Evolutionary conservation across 2,797 vertebrate species (phyloP), one percentile per base, ranked within the genome.

Genomic region (Notolepis coatsorum): DNA sequence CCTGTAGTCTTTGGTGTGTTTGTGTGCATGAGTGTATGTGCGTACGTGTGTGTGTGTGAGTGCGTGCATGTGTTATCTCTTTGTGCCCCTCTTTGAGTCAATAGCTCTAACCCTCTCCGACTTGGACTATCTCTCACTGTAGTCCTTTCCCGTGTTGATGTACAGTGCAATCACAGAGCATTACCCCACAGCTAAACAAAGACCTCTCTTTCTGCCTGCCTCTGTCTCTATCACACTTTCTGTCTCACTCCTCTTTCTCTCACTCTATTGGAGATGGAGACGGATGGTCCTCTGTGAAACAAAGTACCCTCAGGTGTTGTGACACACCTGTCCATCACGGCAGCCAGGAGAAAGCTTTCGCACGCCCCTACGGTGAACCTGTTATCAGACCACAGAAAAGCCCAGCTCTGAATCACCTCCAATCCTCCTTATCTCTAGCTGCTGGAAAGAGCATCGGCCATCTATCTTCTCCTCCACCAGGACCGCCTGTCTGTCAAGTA

Each of bases 241-340:
- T n/a, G n/a, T n/a, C n/a, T n/a, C n/a, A n/a, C n/a, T n/a, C n/a
- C n/a, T n/a, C n/a, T n/a, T n/a, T n/a, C n/a, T n/a, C n/a, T n/a
- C n/a, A n/a, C n/a, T n/a, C n/a, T n/a, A n/a, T 75, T 70, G 55
- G 18, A 18, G 30, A 33, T 50, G 49, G 56, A 62, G 64, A 73
- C 68, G 61, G 64, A 71, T 77, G 66, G 57, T 71, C 56, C 38
- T 54, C 21, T 33, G 57, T 25, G 56, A 65, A 61, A 59, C 59
- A 73, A 72, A 71, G 65, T 66, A 67, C 53, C 73, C 61, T 49
- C 56, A 53, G 66, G 61, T 68, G 43, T 53, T 63, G 59, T 50
- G 65, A 74, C 73, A 77, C 42, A 64, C 59, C 38, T 56, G 61
- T 74, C 65, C 65, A 69, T 75, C 72, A 69, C 43, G 17, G 31